Evolutionary conservation across 2,797 vertebrate species (phyloP).

Genomic region (Chloroceryle amazona): DNA sequence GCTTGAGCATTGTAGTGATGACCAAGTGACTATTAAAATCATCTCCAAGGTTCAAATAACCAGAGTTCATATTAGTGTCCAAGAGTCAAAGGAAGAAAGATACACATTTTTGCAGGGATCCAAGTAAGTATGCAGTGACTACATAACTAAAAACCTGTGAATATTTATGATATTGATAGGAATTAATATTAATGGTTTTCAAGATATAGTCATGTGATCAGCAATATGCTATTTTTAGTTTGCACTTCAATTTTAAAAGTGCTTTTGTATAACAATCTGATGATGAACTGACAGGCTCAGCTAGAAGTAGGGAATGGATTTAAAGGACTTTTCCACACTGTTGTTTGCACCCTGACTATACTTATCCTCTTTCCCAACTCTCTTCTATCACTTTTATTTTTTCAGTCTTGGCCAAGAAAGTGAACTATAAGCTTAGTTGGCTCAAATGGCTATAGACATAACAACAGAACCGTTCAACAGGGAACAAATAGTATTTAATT

Average conservation of each 20-base stretch:
- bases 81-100: not conserved
- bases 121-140: not conserved
- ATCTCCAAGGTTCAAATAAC: not conserved
- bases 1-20: not conserved
- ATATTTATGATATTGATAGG: not conserved
- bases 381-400: not conserved
- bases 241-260: not conserved
- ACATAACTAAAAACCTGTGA: not conserved
- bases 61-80: not conserved
- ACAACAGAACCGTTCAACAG: not conserved
- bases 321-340: not conserved
- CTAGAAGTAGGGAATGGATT: not conserved
- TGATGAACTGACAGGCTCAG: not conserved
- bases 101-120: not conserved
- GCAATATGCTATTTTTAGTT: not conserved
- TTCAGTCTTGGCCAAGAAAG: not conserved
- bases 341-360: not conserved
- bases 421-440: slow-evolving; percentile 19
- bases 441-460: not conserved
- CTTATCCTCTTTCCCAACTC: not conserved
- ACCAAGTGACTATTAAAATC: not conserved
- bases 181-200: not conserved
- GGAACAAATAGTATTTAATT: slow-evolving; percentile 46
- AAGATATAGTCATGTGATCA: not conserved
- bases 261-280: not conserved